Evolutionary conservation across 2,888 invertebrate species (phyloP).

Genomic region (Stomorhina lunata): DNA sequence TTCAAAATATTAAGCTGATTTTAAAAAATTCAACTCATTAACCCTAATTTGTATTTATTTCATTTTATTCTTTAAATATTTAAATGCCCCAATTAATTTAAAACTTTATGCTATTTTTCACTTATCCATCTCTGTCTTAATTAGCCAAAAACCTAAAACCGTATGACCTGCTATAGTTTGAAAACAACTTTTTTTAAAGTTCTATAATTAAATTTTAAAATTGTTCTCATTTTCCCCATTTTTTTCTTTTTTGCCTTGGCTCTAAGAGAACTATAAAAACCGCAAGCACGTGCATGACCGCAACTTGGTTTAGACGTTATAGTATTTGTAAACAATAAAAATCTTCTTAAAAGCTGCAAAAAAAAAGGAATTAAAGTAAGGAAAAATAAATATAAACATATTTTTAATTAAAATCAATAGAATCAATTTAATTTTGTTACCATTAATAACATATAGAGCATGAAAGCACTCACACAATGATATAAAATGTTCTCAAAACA

Average conservation of each 20-base stretch:
- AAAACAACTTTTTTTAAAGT: not conserved
- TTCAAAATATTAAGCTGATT: no score
- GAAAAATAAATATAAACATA: constrained; percentile 52
- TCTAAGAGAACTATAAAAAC: constrained; percentile 27
- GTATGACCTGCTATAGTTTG: not conserved
- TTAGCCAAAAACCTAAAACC: no score
- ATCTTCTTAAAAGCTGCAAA: constrained; percentile 23
- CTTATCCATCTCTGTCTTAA: no score
- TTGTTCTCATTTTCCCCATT: not conserved
- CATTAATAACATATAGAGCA: constrained; percentile 39
- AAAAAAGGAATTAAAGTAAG: constrained; percentile 4
- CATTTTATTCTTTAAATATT: no score
- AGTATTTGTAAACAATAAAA: constrained; percentile 28
- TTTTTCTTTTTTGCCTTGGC: not conserved
- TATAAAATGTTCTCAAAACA: no score
- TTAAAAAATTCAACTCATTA: no score
- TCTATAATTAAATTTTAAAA: not conserved
- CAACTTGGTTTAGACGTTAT: constrained; percentile 9
- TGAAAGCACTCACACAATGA: not conserved
- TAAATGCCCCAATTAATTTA: no score
- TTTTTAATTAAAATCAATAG: constrained; percentile 65
- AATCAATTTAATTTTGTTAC: constrained; percentile 60
- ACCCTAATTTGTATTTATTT: no score
- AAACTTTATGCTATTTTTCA: no score
- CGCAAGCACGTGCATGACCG: constrained; percentile 62